Evolutionary conservation across 2,113 vertebrate species (phyloP), one percentile per base, ranked within the genome.

Genomic region (Protobothrops flavoviridis): DNA sequence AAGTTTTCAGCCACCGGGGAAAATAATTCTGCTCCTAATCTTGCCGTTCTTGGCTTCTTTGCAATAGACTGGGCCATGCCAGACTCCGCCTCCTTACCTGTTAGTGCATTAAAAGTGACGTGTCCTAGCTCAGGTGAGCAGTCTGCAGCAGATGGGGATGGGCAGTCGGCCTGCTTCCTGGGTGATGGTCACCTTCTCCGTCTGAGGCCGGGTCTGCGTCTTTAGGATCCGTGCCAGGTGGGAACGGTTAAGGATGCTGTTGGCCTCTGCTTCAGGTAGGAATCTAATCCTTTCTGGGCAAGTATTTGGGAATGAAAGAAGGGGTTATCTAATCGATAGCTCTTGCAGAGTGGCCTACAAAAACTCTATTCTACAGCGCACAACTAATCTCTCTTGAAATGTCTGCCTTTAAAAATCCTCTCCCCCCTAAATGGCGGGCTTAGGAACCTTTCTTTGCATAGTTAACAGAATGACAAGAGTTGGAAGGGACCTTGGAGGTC

Each of bases 31-130:
- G 13, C 33, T 86, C n/a, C 12, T 43, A 64, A 90, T n/a, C 48
- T 87, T 15, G 20, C 56, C 12, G 21, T 48, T 12, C 89, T 61
- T 86, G 74, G 88, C 45, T 93, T 93, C 86, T 93, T 93, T 93
- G 81, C 92, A 61, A 11, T 85, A 59, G 53, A 24, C 59, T 81
- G 26, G 23, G 24, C 48, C 33, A 48, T 50, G 93, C 93, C 93
- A 88, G 57, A 85, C 90, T 52, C 93, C 61, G 3, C 85, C 86
- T 10, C 89, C 3, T 64, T 91, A 50, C 93, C 93, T 93, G 96
- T 92, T 92, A 93, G 89, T 89, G 94, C 56, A 93, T 97, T 98
- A 97, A 97, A 50, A 96, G 97, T 97, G 57, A 98, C 98, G 98
- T 98, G 97, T 98, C 97, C 95, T 96, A 89, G 91, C 90, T 12